Evolutionary conservation across 2,113 vertebrate genomes (phyloP), one percentile per base, ranked within the genome.

Genomic region (Emydura subglobosa): DNA sequence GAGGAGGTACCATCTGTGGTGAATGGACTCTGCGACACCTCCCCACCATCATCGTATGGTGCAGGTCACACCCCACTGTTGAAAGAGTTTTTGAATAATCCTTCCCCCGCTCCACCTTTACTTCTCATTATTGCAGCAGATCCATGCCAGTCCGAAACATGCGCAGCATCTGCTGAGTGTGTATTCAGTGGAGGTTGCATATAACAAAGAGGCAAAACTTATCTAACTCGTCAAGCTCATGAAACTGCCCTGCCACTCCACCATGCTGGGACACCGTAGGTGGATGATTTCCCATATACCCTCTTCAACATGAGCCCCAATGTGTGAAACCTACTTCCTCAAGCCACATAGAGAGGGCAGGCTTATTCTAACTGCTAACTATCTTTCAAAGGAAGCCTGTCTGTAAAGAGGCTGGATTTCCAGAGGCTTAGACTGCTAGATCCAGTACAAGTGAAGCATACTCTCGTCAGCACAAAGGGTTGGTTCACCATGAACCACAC

Each of bases 301-400:
- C 42, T 27, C 12, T 21, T 76, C 24, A 27, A 24, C 12, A 5
- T 4, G 25, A 7, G 34, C 3, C 24, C n/a, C 31, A 82, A 31
- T 24, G 10, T 0, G 7, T 12, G 61, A 49, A 0, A 0, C 10
- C 55, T 31, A n/a, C 1, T 1, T 17, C 24, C 47, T 22, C 34
- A 1, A 16, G n/a, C 39, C 24, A 39, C 3, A 53, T 47, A 76
- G 1, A 2, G 44, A 74, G 34, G 7, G 29, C 39, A 80, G 27
- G 22, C 12, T 91, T 3, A 0, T 29, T 78, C 21, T 47, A 78
- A 44, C 42, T 1, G 57, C 44, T 16, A 11, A n/a, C 16, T 50
- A 81, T 59, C 88, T 68, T 78, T 9, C 53, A 57, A 79, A 22
- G 83, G 86, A 6, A 27, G 59, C 53, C 12, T n/a, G 22, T 51